Conservation (phyloP, 2,113 vertebrate species). For the Boulengerochromis microlepis region DNA sequence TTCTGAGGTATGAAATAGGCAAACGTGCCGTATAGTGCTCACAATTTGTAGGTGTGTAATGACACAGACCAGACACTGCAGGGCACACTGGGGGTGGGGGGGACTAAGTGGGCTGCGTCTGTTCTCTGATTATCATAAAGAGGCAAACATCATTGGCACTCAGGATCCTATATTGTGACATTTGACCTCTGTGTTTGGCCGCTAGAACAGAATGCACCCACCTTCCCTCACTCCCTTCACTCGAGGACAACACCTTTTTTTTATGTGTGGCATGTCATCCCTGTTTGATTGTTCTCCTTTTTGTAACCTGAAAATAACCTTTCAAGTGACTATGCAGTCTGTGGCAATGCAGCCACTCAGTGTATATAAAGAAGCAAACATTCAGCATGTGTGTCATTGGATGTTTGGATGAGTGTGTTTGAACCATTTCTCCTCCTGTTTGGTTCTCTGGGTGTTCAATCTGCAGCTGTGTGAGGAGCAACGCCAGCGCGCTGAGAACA, state of each 20-base stretch:
- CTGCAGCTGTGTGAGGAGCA: neutral
- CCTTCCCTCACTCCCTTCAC: conserved; percentile 13
- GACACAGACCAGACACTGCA: conserved; percentile 47
- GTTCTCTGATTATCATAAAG: conserved; percentile 83
- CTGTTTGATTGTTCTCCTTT: conserved; percentile 64
- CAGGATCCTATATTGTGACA: conserved; percentile 74
- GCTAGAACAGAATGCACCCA: conserved; percentile 66
- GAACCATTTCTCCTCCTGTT: neutral
- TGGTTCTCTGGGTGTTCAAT: neutral
- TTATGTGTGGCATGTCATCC: conserved; percentile 8
- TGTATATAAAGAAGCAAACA: conserved; percentile 29
- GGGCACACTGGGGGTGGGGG: neutral
- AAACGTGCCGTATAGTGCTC: conserved; percentile 36
- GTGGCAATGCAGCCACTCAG: neutral
- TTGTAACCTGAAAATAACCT: conserved; percentile 66
- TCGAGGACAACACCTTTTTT: conserved; percentile 5
- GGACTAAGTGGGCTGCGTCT: conserved; percentile 51
- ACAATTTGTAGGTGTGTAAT: conserved; percentile 52
- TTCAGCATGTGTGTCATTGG: conserved; percentile 39
- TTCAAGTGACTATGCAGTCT: conserved; percentile 24
- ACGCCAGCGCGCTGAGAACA: neutral
- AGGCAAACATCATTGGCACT: conserved; percentile 98
- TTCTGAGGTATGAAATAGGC: conserved; percentile 62
- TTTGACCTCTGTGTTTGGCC: conserved; percentile 77
- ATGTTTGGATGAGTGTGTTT: neutral